phyloP scores from a whole-genome alignment of 2,797 vertebrate species.

The Chaetodon trifasciatus region DNA sequence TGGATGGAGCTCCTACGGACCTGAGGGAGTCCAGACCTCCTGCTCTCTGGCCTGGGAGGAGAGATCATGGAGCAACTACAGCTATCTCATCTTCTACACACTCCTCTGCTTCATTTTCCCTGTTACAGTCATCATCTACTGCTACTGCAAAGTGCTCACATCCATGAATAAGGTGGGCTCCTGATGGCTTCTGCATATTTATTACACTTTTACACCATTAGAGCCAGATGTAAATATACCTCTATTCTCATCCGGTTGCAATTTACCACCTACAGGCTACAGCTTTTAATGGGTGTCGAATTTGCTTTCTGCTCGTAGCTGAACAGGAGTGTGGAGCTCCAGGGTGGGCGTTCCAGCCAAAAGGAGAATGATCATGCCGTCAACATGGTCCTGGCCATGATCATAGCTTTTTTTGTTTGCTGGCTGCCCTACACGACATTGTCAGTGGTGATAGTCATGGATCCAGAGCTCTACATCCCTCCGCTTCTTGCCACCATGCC shows the following conservation, averaged over 20 bases:
- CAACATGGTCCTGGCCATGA: conserved; percentile 84
- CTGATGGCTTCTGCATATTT: conserved; percentile 18
- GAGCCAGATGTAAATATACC: conserved; percentile 14
- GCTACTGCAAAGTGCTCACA: conserved; percentile 77
- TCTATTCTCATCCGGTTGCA: conserved; percentile 27
- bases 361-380: conserved; percentile 81
- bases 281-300: conserved; percentile 40
- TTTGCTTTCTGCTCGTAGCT: conserved; percentile 70
- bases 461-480: conserved; percentile 81
- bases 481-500: conserved; percentile 85
- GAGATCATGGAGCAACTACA: conserved; percentile 82
- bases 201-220: conserved; percentile 20
- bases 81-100: conserved; percentile 82
- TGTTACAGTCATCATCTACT: conserved; percentile 79
- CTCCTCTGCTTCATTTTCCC: conserved; percentile 78
- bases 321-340: conserved; percentile 84
- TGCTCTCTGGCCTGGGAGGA: conserved; percentile 84
- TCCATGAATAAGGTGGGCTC: conserved; percentile 76
- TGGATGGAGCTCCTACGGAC: conserved; percentile 84
- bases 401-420: conserved; percentile 83
- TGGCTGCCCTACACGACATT: conserved; percentile 86
- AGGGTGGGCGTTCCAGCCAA: conserved; percentile 79
- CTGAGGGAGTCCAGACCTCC: conserved; percentile 81
- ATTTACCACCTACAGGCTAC: conserved; percentile 13
- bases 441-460: conserved; percentile 82